Conservation (phyloP, 1,140 invertebrate genomes). For the Lycorma delicatula region DNA sequence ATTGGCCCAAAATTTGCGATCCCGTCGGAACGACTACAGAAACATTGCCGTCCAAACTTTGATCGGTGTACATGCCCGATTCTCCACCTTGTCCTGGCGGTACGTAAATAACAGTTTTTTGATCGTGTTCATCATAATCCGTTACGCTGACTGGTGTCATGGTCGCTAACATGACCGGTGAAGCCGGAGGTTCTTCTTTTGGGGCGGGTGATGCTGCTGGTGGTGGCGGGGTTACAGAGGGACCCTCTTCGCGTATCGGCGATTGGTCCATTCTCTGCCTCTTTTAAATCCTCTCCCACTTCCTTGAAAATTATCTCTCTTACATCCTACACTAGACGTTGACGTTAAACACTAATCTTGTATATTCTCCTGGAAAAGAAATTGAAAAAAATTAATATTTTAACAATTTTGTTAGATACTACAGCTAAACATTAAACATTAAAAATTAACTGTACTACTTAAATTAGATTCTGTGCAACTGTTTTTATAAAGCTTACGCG, state of each 20-base stretch:
- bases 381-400: too few species aligned
- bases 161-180: conserved; percentile 28
- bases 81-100: conserved; percentile 9
- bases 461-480: too few species aligned
- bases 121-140: conserved; percentile 23
- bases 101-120: conserved; percentile 21
- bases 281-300: not conserved
- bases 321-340: too few species aligned
- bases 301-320: not conserved
- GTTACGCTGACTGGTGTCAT: conserved; percentile 29
- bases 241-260: not conserved
- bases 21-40: conserved; percentile 26
- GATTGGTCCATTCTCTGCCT: not conserved
- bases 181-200: conserved; percentile 16
- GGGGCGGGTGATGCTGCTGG: conserved; percentile 18
- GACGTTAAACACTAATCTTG: too few species aligned
- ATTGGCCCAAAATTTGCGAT: conserved; percentile 17
- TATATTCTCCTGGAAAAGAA: too few species aligned
- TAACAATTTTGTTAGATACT: too few species aligned
- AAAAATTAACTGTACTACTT: too few species aligned
- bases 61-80: conserved; percentile 11
- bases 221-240: conserved; percentile 15
- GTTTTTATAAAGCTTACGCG: too few species aligned
- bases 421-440: too few species aligned
- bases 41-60: conserved; percentile 17